phyloP scores from a whole-genome alignment of 2,797 vertebrate species.

The Phaenicophaeus curvirostris region DNA sequence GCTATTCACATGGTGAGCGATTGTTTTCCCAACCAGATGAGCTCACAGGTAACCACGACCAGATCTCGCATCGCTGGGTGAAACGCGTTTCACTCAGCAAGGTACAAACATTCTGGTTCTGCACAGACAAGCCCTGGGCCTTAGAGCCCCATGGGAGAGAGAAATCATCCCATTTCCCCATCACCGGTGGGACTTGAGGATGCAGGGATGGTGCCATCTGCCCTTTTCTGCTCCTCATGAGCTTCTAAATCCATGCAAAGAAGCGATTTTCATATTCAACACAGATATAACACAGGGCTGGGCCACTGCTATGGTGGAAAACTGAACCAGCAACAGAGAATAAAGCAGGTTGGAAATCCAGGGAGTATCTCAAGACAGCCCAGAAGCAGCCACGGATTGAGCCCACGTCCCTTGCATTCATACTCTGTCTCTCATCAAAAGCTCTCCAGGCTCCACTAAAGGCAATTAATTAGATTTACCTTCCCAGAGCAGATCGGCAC shows the following conservation, averaged over 20 bases:
- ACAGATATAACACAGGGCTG: fast-evolving
- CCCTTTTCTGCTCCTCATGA: neutral
- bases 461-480: neutral
- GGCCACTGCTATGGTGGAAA: neutral
- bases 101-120: neutral
- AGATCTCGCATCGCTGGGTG: neutral
- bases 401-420: fast-evolving
- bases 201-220: neutral
- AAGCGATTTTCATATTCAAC: fast-evolving
- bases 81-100: fast-evolving
- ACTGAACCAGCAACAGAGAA: too few relatives aligned
- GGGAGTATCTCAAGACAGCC: neutral
- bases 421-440: neutral
- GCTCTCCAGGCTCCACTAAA: neutral
- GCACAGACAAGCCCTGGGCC: neutral
- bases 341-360: neutral
- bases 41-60: fast-evolving
- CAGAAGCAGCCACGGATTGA: neutral
- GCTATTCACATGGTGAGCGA: neutral
- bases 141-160: fast-evolving
- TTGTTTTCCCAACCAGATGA: neutral
- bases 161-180: neutral
- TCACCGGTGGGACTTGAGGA: fast-evolving
- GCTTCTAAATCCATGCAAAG: neutral
- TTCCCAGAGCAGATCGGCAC: neutral